A percentile compares a stretch with the other conserved stretches of the same genome.
These are phyloP conservation scores for Datnioides undecimradiatus DNA, from an alignment of 2,113 vertebrate genomes.

Conservation along the genomic window DNA sequence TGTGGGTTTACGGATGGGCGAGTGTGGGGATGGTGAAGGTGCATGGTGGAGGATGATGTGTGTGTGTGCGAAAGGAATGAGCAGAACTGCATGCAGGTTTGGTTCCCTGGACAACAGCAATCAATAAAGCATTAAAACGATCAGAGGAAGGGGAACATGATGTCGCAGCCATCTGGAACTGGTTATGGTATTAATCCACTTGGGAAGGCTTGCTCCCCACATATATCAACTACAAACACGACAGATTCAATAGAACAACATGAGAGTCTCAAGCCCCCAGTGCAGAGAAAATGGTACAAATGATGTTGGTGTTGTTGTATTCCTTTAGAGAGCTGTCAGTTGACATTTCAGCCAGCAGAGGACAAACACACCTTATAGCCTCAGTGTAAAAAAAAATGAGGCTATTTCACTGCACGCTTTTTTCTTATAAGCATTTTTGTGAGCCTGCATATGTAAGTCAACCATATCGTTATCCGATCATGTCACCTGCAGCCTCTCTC, in stretches of 20 bases:
- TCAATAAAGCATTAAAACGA: constrained; percentile 84
- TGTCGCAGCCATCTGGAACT: constrained; percentile 73
- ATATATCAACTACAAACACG: constrained; percentile 66
- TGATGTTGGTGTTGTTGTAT: constrained; percentile 56
- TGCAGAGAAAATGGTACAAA: constrained; percentile 48
- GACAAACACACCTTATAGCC: background rate
- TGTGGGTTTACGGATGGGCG: constrained; percentile 50
- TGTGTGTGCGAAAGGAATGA: constrained; percentile 44
- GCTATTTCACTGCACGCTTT: background rate
- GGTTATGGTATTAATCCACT: constrained; percentile 80
- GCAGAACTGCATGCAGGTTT: constrained; percentile 47
- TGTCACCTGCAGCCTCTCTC: background rate
- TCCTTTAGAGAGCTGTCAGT: constrained; percentile 28
- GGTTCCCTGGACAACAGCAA: constrained; percentile 69
- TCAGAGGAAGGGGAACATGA: constrained; percentile 75
- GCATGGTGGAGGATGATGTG: constrained; percentile 5
- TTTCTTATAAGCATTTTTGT: background rate
- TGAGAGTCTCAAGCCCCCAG: constrained; percentile 25
- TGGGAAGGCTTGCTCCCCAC: constrained; percentile 54
- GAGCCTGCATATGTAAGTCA: background rate
- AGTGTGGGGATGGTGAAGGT: constrained; percentile 23
- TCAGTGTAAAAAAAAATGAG: too few relatives aligned
- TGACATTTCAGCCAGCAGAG: constrained; percentile 7
- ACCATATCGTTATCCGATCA: background rate
- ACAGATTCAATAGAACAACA: constrained; percentile 53